Conservation (phyloP, 2,888 invertebrate species). For the Drosophila pullipes region DNA sequence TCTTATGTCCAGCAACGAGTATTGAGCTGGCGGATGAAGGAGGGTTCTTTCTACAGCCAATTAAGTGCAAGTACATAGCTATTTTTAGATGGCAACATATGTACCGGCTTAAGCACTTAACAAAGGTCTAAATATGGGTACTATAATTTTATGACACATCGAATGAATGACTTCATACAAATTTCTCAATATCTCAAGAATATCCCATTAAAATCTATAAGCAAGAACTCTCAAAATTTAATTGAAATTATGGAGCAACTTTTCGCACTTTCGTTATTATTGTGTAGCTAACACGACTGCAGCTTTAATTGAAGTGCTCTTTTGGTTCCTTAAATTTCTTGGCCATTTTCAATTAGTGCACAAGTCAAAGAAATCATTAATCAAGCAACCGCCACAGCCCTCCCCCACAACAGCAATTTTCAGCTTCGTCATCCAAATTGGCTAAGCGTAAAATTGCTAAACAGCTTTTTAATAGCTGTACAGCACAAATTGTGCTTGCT, state of each 20-base stretch:
- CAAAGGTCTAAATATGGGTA: background rate
- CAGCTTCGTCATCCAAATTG: constrained; percentile 65
- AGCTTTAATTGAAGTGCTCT: constrained; percentile 39
- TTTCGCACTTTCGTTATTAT: background rate
- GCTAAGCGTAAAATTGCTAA: constrained; percentile 52
- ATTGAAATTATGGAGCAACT: background rate
- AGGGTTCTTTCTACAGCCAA: background rate
- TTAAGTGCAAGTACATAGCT: background rate
- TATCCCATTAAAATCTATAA: background rate
- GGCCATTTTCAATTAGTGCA: constrained; percentile 70
- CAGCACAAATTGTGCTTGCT: constrained; percentile 12
- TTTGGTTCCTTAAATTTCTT: constrained; percentile 29
- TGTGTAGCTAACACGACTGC: background rate
- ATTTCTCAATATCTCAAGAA: background rate
- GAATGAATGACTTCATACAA: background rate
- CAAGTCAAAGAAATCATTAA: constrained; percentile 73
- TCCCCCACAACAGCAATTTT: constrained; percentile 35
- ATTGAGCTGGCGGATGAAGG: background rate
- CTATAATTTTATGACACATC: background rate
- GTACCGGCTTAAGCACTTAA: background rate
- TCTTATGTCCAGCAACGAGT: constrained; percentile 29
- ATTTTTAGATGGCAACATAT: background rate
- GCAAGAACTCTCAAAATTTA: background rate
- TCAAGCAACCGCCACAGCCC: constrained; percentile 36
- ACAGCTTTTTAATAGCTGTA: constrained; percentile 55